phyloP scores from a whole-genome alignment of 2,797 vertebrate genomes.

The Protonibea diacanthus region DNA sequence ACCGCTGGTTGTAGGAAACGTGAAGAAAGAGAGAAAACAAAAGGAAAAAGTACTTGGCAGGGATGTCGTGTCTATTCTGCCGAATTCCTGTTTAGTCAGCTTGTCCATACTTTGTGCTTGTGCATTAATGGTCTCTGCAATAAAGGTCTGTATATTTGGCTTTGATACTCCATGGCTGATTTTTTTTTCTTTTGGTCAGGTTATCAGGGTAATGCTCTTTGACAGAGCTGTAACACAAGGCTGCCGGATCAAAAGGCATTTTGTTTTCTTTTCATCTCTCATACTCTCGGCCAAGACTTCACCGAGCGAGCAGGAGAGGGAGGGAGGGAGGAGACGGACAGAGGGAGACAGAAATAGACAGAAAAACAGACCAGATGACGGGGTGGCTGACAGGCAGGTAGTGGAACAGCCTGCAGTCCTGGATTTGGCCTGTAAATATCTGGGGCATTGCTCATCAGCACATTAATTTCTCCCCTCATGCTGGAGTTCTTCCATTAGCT shows the following conservation, averaged over 20 bases:
- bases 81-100: slow-evolving; percentile 27
- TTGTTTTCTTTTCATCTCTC: slow-evolving; percentile 79
- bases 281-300: slow-evolving; percentile 56
- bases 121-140: slow-evolving; percentile 59
- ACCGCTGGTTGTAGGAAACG: slow-evolving; percentile 54
- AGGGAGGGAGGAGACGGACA: slow-evolving; percentile 5
- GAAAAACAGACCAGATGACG: slow-evolving; percentile 48
- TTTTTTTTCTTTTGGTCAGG: slow-evolving; percentile 44
- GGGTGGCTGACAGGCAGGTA: slow-evolving; percentile 65
- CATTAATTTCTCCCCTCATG: slow-evolving; percentile 48
- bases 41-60: slow-evolving; percentile 64
- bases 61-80: slow-evolving; percentile 21
- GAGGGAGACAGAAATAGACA: slow-evolving; percentile 55
- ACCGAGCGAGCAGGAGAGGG: slow-evolving; percentile 16
- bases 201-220: slow-evolving; percentile 76
- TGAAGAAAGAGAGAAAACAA: slow-evolving; percentile 46
- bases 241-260: slow-evolving; percentile 75
- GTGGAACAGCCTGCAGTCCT: slow-evolving; percentile 43
- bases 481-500: slow-evolving; percentile 71
- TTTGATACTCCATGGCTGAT: slow-evolving; percentile 51
- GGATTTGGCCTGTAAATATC: slow-evolving; percentile 65
- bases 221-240: slow-evolving; percentile 75
- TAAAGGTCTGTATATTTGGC: slow-evolving; percentile 61
- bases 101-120: slow-evolving; percentile 35
- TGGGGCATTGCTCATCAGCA: slow-evolving; percentile 70